Evolutionary conservation across 2,113 vertebrate species (phyloP).

Genomic region (Myodes glareolus): DNA sequence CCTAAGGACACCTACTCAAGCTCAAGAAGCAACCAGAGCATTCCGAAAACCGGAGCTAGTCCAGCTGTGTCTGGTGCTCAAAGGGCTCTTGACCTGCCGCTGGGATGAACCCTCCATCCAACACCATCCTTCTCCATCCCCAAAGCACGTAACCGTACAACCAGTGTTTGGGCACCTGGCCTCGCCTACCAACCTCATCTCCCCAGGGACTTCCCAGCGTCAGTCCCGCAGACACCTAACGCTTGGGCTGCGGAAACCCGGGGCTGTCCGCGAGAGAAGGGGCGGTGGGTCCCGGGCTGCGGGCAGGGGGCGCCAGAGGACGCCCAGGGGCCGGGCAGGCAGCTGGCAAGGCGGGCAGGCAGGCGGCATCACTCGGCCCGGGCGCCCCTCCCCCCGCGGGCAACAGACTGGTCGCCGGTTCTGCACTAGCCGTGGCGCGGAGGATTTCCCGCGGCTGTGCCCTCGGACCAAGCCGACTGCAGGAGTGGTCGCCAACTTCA

Average conservation of each 20-base stretch:
- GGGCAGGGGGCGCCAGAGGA: slow-evolving; percentile 82
- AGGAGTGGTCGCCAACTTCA: slow-evolving; percentile 75
- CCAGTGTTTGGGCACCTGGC: slow-evolving; percentile 24
- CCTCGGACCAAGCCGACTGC: slow-evolving; percentile 55
- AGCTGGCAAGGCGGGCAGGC: slow-evolving; percentile 70
- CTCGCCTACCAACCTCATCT: slow-evolving; percentile 62
- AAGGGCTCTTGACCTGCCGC: slow-evolving; percentile 5
- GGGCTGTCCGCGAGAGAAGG: slow-evolving; percentile 56
- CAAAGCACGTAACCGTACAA: neutral
- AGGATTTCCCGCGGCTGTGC: slow-evolving; percentile 63
- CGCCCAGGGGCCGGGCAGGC: slow-evolving; percentile 70
- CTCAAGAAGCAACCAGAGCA: slow-evolving; percentile 8
- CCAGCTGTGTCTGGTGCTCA: slow-evolving; percentile 8
- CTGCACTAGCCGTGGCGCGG: slow-evolving; percentile 46
- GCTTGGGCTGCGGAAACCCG: slow-evolving; percentile 69
- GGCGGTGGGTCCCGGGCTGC: slow-evolving; percentile 65
- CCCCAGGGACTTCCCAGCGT: slow-evolving; percentile 67
- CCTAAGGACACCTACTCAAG: slow-evolving; percentile 3
- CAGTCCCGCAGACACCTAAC: slow-evolving; percentile 52
- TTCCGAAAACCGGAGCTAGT: slow-evolving; percentile 24
- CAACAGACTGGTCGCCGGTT: slow-evolving; percentile 57
- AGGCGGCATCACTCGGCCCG: slow-evolving; percentile 55
- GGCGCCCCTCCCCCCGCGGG: slow-evolving; percentile 72
- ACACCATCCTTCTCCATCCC: neutral
- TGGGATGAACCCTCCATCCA: neutral